Evolutionary conservation across 2,113 vertebrate genomes (phyloP).

Genomic region (Mus pahari): DNA sequence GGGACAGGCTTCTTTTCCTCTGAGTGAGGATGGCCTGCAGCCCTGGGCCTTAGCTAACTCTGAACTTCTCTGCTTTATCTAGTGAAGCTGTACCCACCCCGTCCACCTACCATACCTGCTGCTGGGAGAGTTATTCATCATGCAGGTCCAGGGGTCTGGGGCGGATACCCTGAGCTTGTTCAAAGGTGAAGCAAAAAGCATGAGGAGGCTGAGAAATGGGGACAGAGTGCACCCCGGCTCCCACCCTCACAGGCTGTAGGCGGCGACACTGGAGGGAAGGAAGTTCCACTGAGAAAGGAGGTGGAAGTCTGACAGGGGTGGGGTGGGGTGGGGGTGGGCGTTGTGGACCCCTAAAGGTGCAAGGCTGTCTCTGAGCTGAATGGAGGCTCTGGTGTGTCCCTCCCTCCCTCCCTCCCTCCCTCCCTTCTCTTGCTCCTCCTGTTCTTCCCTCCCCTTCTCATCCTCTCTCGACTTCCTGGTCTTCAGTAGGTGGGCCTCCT

Average conservation of each 20-base stretch:
- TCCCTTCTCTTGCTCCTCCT: too few relatives aligned
- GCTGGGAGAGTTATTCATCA: not conserved
- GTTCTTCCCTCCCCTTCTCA: not conserved
- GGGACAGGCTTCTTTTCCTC: not conserved
- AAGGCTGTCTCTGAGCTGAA: not conserved
- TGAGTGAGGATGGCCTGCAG: not conserved
- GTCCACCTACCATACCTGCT: not conserved
- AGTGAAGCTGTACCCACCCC: not conserved
- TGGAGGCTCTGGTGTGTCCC: too few relatives aligned
- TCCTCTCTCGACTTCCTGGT: not conserved
- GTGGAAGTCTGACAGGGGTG: not conserved
- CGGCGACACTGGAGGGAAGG: not conserved
- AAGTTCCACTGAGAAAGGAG: not conserved
- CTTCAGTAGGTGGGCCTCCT: not conserved
- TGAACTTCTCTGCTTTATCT: not conserved
- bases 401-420: not conserved
- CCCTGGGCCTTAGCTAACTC: not conserved
- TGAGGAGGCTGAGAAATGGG: conserved; percentile 18
- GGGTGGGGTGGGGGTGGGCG: too few relatives aligned
- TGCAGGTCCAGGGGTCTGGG: not conserved
- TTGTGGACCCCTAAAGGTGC: rapidly evolving
- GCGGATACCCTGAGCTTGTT: not conserved
- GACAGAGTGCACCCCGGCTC: not conserved
- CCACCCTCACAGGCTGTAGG: conserved; percentile 30
- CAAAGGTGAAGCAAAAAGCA: not conserved